These are phyloP conservation scores for Styela plicata DNA, from an alignment of 23 tunicate genomes.

Conservation along the genomic window DNA sequence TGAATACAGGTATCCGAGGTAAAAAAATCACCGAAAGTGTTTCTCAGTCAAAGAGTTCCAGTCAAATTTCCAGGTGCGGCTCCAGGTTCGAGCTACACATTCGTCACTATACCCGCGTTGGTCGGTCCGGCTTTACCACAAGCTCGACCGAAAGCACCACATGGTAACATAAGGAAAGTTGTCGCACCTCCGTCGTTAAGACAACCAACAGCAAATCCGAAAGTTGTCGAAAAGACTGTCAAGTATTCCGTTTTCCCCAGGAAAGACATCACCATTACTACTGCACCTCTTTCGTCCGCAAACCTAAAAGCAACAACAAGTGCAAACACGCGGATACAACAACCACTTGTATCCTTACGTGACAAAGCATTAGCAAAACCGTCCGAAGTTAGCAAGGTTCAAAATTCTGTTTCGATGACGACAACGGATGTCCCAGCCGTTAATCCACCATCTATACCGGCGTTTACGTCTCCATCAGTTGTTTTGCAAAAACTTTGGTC, in stretches of 20 bases:
- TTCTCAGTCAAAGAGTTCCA: conserved; percentile 13
- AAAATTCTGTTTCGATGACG: not conserved
- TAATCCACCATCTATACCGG: not conserved
- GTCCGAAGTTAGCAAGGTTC: not conserved
- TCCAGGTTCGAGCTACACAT: conserved; percentile 28
- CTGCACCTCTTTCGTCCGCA: not conserved
- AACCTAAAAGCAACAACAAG: no score
- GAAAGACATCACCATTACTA: not conserved
- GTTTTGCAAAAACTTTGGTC: conserved; percentile 5
- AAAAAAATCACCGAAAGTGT: conserved; percentile 6
- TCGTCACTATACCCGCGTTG: conserved; percentile 29
- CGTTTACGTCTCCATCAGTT: conserved; percentile 5
- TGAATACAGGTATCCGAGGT: not conserved
- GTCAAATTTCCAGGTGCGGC: conserved; percentile 31
- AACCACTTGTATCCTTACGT: not conserved
- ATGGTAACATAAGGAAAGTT: not conserved
- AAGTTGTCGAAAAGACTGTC: not conserved
- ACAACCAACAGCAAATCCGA: not conserved
- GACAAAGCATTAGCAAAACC: not conserved
- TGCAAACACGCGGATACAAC: not conserved
- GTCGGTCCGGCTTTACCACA: not conserved
- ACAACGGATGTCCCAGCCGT: not conserved
- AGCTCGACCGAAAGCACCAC: not conserved
- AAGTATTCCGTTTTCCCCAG: not conserved
- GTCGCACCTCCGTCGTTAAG: not conserved